phyloP scores from a whole-genome alignment of 1,140 invertebrate genomes.

The Lepidurus packardi region DNA sequence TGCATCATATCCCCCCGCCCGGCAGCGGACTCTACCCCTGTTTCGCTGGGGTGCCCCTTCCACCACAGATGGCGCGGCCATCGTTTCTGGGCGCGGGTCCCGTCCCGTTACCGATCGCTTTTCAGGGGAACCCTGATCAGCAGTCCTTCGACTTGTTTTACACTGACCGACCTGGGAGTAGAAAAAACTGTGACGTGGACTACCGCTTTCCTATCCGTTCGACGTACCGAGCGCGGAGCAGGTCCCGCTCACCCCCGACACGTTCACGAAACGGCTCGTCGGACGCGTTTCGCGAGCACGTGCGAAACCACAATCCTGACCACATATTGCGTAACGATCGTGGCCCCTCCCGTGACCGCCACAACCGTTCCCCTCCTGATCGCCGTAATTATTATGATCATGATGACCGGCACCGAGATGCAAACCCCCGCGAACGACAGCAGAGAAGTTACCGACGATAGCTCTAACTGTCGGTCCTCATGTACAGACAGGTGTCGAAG shows the following conservation, averaged over 20 bases:
- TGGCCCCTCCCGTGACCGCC: not conserved
- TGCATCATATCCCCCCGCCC: not conserved
- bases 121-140: not conserved
- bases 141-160: not conserved
- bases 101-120: not conserved
- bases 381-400: not conserved
- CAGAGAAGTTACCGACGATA: not conserved
- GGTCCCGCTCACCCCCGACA: not conserved
- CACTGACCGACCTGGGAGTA: not conserved
- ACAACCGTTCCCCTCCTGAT: not conserved
- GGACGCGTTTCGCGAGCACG: conserved; percentile 2
- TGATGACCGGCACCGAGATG: not conserved
- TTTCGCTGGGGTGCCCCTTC: not conserved
- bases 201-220: not conserved
- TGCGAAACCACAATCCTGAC: not conserved
- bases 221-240: not conserved
- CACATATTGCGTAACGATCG: not conserved
- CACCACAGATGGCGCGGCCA: not conserved
- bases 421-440: not conserved
- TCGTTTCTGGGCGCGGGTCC: not conserved
- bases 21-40: not conserved
- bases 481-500: too few species aligned
- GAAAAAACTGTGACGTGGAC: not conserved
- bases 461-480: not conserved
- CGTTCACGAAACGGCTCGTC: not conserved